Percentiles rank a stretch among this genome's conserved stretches.
phyloP scores from a whole-genome alignment of 2,113 vertebrate species.

The Aphyosemion australe region DNA sequence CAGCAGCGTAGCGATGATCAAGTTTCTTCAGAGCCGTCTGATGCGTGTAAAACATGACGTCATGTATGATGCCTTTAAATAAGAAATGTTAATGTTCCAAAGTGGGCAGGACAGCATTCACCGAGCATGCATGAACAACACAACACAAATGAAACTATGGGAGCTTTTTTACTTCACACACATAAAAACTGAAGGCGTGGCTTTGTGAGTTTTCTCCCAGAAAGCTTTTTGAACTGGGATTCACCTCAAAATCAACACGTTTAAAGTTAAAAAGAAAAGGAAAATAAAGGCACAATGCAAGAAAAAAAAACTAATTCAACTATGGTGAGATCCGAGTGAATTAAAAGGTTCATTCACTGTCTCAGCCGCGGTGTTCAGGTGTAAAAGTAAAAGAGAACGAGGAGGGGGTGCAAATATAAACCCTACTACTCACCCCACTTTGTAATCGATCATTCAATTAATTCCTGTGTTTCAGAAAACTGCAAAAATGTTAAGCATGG shows the following conservation, averaged over 20 bases:
- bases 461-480: slow-evolving; percentile 85
- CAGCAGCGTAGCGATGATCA: no score
- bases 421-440: slow-evolving; percentile 80
- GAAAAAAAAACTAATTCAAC: slow-evolving; percentile 19
- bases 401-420: slow-evolving; percentile 58
- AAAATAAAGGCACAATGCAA: slow-evolving; percentile 47
- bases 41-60: no score
- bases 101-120: slow-evolving; percentile 64
- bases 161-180: no score
- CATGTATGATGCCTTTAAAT: slow-evolving; percentile 31
- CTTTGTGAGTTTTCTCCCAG: slow-evolving; percentile 66
- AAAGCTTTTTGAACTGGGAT: slow-evolving; percentile 33
- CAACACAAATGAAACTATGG: background rate
- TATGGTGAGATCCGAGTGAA: slow-evolving; percentile 57
- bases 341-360: slow-evolving; percentile 58
- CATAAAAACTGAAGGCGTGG: background rate
- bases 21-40: no score
- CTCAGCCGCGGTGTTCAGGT: slow-evolving; percentile 45
- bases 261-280: slow-evolving; percentile 1
- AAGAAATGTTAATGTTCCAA: background rate
- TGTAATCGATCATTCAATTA: slow-evolving; percentile 82
- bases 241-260: slow-evolving; percentile 54
- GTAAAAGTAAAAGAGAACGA: slow-evolving; percentile 26
- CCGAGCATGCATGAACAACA: slow-evolving; percentile 66
- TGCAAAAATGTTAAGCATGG: slow-evolving; percentile 80